These are phyloP conservation scores for Lasioglossum albipes DNA, from an alignment of 1,140 invertebrate species.

Conservation along the genomic window DNA sequence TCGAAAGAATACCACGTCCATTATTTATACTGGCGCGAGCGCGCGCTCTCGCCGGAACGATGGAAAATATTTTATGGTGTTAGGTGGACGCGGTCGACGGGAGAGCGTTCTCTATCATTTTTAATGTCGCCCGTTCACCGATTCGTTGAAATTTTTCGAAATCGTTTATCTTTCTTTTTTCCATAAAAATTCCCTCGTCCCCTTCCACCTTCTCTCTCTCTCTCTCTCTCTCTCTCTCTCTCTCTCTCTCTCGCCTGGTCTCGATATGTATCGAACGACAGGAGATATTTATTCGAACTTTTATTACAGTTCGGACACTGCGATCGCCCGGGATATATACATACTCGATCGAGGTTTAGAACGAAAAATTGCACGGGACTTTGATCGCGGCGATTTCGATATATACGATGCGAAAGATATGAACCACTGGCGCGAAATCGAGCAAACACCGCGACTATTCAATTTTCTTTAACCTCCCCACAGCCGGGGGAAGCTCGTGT, in stretches of 20 bases:
- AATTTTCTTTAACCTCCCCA: constrained; percentile 33
- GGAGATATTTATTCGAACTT: background rate
- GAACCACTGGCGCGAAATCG: constrained; percentile 16
- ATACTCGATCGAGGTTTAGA: constrained; percentile 1
- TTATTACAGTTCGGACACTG: background rate
- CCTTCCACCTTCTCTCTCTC: too few relatives aligned
- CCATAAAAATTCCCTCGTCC: too few relatives aligned
- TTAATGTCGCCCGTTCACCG: background rate
- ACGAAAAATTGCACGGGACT: background rate
- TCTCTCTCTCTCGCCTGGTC: too few relatives aligned
- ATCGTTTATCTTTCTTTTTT: background rate
- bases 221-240: too few relatives aligned
- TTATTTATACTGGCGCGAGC: background rate
- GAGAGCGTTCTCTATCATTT: background rate
- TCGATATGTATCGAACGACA: too few relatives aligned
- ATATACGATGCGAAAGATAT: background rate
- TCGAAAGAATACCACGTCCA: background rate
- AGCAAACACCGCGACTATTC: constrained; percentile 10
- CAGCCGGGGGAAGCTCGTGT: background rate
- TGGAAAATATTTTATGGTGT: constrained; percentile 4
- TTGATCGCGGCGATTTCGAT: background rate
- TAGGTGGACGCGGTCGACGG: background rate
- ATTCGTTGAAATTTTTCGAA: background rate
- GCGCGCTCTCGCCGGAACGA: background rate
- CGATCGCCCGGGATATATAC: too few relatives aligned